A percentile compares a stretch with the other conserved stretches of the same genome.
Conservation (phyloP, 2,797 vertebrate species). For the Cyprinella venusta region DNA sequence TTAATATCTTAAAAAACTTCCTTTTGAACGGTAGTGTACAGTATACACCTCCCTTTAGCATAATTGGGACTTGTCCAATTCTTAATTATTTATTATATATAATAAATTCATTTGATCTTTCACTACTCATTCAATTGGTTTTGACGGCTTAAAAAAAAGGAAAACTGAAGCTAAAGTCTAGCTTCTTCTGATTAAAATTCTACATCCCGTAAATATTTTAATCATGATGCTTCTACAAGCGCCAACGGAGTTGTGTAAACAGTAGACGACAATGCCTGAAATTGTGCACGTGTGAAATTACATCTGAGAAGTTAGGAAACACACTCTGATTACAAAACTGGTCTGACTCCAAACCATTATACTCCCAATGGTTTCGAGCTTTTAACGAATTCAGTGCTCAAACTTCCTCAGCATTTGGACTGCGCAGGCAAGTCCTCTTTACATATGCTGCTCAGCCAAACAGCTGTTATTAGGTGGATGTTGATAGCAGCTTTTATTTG, state of each 20-base stretch:
- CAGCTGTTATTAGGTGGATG: conserved; percentile 24
- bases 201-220: neutral
- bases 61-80: neutral
- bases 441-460: conserved; percentile 22
- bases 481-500: conserved; percentile 40
- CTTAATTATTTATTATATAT: neutral
- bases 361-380: neutral
- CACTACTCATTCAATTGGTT: neutral
- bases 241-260: neutral
- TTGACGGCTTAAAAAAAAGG: neutral
- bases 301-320: conserved; percentile 3
- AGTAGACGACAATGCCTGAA: neutral
- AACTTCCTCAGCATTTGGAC: conserved; percentile 18
- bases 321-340: neutral
- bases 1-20: too few relatives aligned
- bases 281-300: conserved; percentile 11
- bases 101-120: neutral
- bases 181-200: neutral
- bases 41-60: too few relatives aligned
- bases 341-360: conserved; percentile 2
- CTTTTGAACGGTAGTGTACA: too few relatives aligned
- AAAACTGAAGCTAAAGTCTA: neutral
- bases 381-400: neutral
- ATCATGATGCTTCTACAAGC: neutral
- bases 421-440: conserved; percentile 4